Conservation (phyloP, 2,888 invertebrate genomes). For the Trichacis sp. region DNA sequence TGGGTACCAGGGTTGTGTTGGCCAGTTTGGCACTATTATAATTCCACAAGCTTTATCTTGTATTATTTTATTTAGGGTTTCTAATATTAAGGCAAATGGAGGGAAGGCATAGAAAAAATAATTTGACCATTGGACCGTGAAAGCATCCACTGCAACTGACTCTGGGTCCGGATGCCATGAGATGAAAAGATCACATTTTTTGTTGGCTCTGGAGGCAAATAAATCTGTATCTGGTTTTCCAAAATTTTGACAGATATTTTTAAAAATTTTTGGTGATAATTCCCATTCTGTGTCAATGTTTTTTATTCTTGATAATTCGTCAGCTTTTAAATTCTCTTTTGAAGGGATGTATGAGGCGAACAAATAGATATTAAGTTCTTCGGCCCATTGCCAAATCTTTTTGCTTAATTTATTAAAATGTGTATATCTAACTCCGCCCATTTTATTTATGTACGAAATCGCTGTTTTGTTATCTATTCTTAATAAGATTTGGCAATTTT, state of each 20-base stretch:
- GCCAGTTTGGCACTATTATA: slow-evolving; percentile 52
- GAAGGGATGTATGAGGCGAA: slow-evolving; percentile 35
- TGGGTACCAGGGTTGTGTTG: slow-evolving; percentile 51
- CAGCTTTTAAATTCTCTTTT: slow-evolving; percentile 30
- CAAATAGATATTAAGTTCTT: slow-evolving; percentile 25
- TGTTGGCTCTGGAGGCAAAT: slow-evolving; percentile 27
- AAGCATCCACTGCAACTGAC: slow-evolving; percentile 17
- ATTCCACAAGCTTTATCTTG: slow-evolving; percentile 51
- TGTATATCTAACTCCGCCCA: slow-evolving; percentile 39
- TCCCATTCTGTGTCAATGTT: slow-evolving; percentile 41
- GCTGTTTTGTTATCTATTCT: slow-evolving; percentile 42
- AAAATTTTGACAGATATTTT: slow-evolving; percentile 17
- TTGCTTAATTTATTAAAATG: slow-evolving; percentile 31
- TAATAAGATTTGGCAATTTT: slow-evolving; percentile 27
- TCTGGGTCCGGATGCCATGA: slow-evolving; percentile 19
- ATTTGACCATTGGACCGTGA: slow-evolving; percentile 14
- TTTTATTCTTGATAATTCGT: slow-evolving; percentile 22
- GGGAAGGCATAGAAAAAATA: slow-evolving; percentile 31
- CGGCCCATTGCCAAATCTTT: slow-evolving; percentile 38
- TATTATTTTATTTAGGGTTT: slow-evolving; percentile 34
- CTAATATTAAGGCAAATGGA: slow-evolving; percentile 33
- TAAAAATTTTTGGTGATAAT: slow-evolving; percentile 15
- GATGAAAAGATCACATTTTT: slow-evolving; percentile 23
- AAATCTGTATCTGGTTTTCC: slow-evolving; percentile 27
- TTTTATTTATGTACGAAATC: neutral